Evolutionary conservation across 2,888 invertebrate genomes (phyloP).

Genomic region (Protodeltote pygarga): DNA sequence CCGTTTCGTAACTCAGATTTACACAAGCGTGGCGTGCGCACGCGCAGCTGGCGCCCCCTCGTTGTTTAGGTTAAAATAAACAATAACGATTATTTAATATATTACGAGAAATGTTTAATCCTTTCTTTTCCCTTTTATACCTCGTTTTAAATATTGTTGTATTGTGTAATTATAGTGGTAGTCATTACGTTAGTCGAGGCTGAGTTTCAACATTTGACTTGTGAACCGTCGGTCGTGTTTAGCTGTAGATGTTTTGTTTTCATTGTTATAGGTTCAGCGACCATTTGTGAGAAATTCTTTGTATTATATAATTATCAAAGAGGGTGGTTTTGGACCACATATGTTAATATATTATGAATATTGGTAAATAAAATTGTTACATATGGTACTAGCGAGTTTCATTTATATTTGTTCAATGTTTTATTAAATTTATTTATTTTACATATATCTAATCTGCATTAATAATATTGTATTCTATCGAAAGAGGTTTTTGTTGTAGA

Average conservation of each 20-base stretch:
- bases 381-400: constrained; percentile 72
- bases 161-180: constrained; percentile 61
- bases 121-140: constrained; percentile 73
- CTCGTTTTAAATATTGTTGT: constrained; percentile 77
- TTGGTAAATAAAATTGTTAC: constrained; percentile 87
- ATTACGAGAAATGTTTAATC: constrained; percentile 74
- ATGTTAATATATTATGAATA: constrained; percentile 87
- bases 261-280: constrained; percentile 83
- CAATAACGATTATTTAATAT: constrained; percentile 71
- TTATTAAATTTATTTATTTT: no score
- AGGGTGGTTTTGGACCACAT: constrained; percentile 85
- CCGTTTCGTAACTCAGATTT: constrained; percentile 40
- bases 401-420: constrained; percentile 33
- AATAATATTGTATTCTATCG: no score
- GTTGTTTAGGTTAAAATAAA: constrained; percentile 64
- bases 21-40: constrained; percentile 23
- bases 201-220: constrained; percentile 67
- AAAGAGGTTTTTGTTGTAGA: no score
- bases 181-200: constrained; percentile 64
- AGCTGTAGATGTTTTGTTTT: constrained; percentile 77
- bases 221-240: constrained; percentile 59
- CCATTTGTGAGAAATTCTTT: constrained; percentile 84
- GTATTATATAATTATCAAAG: constrained; percentile 86
- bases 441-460: no score
- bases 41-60: constrained; percentile 56